Evolutionary conservation across 1,140 invertebrate genomes (phyloP).

Genomic region (Habropoda laboriosa): DNA sequence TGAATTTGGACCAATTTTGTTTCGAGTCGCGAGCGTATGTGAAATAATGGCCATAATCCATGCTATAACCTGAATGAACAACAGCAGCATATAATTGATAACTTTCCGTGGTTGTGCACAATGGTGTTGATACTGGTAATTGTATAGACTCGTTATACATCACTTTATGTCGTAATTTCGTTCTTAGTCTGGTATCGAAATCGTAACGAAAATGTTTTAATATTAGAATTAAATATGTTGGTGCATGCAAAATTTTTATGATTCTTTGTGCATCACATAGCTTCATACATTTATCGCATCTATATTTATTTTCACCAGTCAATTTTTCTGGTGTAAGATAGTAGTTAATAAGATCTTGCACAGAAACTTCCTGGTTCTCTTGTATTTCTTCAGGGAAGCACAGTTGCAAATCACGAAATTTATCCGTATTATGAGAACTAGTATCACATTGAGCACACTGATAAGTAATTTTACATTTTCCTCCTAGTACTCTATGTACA

Average conservation of each 20-base stretch:
- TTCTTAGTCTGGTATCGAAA: conserved; percentile 86
- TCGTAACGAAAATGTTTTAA: conserved; percentile 92
- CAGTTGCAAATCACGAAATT: conserved; percentile 90
- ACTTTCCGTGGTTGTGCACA: conserved; percentile 72
- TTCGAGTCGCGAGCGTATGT: conserved; percentile 88
- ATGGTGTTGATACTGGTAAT: conserved; percentile 80
- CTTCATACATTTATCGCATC: conserved; percentile 88
- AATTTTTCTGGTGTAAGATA: conserved; percentile 90
- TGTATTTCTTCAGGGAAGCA: conserved; percentile 88
- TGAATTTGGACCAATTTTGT: conserved; percentile 90
- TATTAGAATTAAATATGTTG: conserved; percentile 89
- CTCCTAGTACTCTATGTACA: conserved; percentile 88
- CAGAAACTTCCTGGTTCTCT: conserved; percentile 82
- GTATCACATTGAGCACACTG: conserved; percentile 87
- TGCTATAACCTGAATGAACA: conserved; percentile 90
- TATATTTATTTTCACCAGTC: conserved; percentile 91
- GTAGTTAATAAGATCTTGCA: conserved; percentile 88
- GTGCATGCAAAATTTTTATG: conserved; percentile 87
- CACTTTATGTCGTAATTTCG: conserved; percentile 88
- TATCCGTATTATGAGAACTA: conserved; percentile 87
- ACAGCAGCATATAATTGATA: conserved; percentile 91
- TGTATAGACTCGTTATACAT: conserved; percentile 84
- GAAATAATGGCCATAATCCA: conserved; percentile 94
- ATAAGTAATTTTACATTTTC: conserved; percentile 87
- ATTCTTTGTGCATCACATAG: conserved; percentile 89